Percentiles rank a stretch among this genome's conserved stretches.
These are phyloP conservation scores for Peribatodes rhomboidaria DNA, from an alignment of 2,888 invertebrate species.

Conservation along the genomic window DNA sequence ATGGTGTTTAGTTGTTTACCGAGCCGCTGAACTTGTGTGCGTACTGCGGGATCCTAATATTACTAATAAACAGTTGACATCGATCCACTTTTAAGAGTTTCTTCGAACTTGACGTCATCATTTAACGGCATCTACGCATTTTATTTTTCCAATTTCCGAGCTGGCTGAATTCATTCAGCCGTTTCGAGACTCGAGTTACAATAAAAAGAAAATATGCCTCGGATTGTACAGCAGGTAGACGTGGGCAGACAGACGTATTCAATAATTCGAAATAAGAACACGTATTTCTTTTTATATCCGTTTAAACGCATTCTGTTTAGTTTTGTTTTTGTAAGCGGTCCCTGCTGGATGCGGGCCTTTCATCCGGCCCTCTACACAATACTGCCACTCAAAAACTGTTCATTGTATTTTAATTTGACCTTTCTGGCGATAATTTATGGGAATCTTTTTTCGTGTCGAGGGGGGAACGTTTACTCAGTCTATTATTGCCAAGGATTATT, in stretches of 20 bases:
- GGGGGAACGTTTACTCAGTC: constrained; percentile 81
- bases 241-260: constrained; percentile 83
- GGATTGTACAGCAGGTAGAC: constrained; percentile 78
- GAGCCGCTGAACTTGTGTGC: constrained; percentile 80
- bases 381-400: constrained; percentile 86
- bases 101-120: constrained; percentile 47
- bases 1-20: constrained; percentile 84
- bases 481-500: constrained; percentile 80
- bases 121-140: constrained; percentile 32
- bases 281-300: constrained; percentile 85
- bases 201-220: constrained; percentile 70
- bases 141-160: constrained; percentile 54
- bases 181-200: constrained; percentile 55
- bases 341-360: constrained; percentile 81
- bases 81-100: constrained; percentile 62
- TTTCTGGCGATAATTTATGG: constrained; percentile 86
- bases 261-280: constrained; percentile 85
- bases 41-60: constrained; percentile 71
- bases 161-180: constrained; percentile 68
- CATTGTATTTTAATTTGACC: constrained; percentile 87
- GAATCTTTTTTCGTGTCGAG: constrained; percentile 72
- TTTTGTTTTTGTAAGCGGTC: constrained; percentile 83
- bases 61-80: constrained; percentile 78
- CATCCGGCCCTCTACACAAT: constrained; percentile 83
- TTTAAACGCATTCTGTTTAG: constrained; percentile 85